These are phyloP conservation scores for Colistium nudipinnis DNA, from an alignment of 2,113 vertebrate species.

Conservation along the genomic window DNA sequence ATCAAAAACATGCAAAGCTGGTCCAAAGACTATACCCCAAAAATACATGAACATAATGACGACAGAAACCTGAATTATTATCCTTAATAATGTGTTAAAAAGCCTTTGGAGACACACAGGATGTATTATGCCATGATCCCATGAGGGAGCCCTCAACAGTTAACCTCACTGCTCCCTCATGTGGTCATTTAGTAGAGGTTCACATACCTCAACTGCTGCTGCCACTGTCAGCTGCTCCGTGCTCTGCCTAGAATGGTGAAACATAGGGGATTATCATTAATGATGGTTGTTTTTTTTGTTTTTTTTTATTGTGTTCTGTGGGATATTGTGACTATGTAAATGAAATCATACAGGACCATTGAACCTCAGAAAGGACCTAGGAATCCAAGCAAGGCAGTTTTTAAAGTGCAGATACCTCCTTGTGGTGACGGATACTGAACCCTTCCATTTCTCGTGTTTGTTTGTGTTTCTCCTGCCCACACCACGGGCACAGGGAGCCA, in stretches of 20 bases:
- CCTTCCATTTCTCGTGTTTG: constrained; percentile 46
- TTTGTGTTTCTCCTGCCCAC: constrained; percentile 50
- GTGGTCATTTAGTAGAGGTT: constrained; percentile 37
- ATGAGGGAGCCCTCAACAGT: constrained; percentile 36
- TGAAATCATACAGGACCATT: constrained; percentile 45
- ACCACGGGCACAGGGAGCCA: constrained; percentile 50
- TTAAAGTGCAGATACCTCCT: constrained; percentile 53
- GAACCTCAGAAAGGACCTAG: constrained; percentile 48
- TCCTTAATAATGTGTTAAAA: constrained; percentile 1
- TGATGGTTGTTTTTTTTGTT: constrained; percentile 11
- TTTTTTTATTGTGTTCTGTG: constrained; percentile 31
- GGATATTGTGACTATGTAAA: constrained; percentile 39
- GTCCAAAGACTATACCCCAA: background rate
- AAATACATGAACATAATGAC: background rate
- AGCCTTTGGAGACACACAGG: constrained; percentile 30
- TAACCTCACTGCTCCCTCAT: constrained; percentile 30
- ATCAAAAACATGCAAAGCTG: background rate
- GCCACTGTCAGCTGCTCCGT: constrained; percentile 55
- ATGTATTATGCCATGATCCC: constrained; percentile 47
- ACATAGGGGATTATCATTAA: constrained; percentile 36
- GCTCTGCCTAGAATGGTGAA: constrained; percentile 62
- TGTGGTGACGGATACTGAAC: constrained; percentile 34
- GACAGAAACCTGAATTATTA: constrained; percentile 19
- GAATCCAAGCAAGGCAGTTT: constrained; percentile 53
- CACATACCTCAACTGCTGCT: constrained; percentile 64